Base-by-base conservation (phyloP, 2,113 vertebrate species). In the Rissa tridactyla region DNA sequence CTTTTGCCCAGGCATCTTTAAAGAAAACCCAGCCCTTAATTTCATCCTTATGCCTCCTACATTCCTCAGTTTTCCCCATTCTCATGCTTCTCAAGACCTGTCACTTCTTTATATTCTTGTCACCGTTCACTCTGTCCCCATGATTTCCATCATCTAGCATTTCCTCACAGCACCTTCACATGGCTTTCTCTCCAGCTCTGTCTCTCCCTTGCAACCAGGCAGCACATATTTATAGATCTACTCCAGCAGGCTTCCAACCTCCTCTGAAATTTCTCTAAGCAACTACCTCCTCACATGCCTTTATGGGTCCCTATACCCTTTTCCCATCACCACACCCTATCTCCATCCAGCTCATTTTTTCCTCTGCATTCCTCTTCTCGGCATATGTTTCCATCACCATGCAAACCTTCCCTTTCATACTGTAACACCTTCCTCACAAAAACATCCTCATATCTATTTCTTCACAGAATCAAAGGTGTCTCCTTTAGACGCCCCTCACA, bases 391-490 rank as follows among this genome's bases (percentile, higher is more conserved):
- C 44, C 51, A 70, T 73, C 36, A 60, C 80, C 80, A 91, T 1
- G 5, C 60, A 68, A 88, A 44, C 27, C 36, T 92, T 71, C 27
- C 34, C 72, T 86, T 93, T 93, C 80, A 57, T 52, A 84, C 46
- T 40, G 14, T 82, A 51, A 77, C 46, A 88, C 78, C 42, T 90
- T 87, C 82, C 64, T 60, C 22, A 4, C 40, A 86, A 93, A 70
- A n/a, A 55, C 46, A 47, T 70, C 36, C 69, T 72, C 5, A 0
- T 89, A 92, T 92, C 94, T 89, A 89, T 93, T 94, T 92, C 82
- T 60, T 64, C 46, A 81, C 68, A 86, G 84, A 92, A 66, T 90
- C 71, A 83, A 88, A 96, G 64, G 64, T 95, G 88, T 57, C 96
- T 91, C 47, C 61, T 90, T 81, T 64, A 92, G 82, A 82, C 29